A percentile compares a stretch with the other conserved stretches of the same genome.
These are phyloP conservation scores for Proctacanthus coquilletti DNA, from an alignment of 1,140 invertebrate species.

Conservation along the genomic window DNA sequence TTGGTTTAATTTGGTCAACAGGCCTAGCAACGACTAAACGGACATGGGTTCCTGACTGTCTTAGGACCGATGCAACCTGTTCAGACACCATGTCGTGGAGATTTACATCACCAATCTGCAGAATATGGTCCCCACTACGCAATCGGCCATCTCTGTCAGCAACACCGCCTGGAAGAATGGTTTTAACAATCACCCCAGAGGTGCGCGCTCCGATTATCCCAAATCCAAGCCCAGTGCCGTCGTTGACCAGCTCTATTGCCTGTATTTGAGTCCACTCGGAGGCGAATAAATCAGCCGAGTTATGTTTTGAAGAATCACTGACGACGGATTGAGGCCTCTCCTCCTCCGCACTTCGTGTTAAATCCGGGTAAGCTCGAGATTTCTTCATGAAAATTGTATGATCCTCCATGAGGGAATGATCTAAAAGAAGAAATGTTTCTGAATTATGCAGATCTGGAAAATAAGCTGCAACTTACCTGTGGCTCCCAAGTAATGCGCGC, in stretches of 20 bases:
- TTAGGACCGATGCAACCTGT: constrained; percentile 88
- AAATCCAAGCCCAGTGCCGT: constrained; percentile 91
- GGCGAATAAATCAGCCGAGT: constrained; percentile 54
- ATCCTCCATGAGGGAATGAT: not conserved
- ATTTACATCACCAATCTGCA: constrained; percentile 78
- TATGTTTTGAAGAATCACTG: constrained; percentile 55
- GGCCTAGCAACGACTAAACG: constrained; percentile 84
- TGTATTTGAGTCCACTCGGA: constrained; percentile 95
- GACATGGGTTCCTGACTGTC: constrained; percentile 84
- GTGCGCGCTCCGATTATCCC: constrained; percentile 90
- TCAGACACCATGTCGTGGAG: constrained; percentile 92
- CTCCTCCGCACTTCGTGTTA: constrained; percentile 18
- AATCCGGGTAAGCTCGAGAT: constrained; percentile 3
- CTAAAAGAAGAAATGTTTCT: not conserved
- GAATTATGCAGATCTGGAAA: not conserved
- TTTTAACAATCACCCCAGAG: constrained; percentile 95
- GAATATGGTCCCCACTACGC: constrained; percentile 88
- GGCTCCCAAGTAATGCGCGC: not conserved
- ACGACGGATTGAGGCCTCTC: constrained; percentile 47
- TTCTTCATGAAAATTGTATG: constrained; percentile 3
- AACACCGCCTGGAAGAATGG: constrained; percentile 86
- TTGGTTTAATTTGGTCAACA: constrained; percentile 48
- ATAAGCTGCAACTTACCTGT: not conserved
- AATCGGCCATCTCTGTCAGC: constrained; percentile 87
- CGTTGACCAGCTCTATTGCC: constrained; percentile 87